Evolutionary conservation across 2,797 vertebrate genomes (phyloP).

Genomic region (Crenuchus spilurus): DNA sequence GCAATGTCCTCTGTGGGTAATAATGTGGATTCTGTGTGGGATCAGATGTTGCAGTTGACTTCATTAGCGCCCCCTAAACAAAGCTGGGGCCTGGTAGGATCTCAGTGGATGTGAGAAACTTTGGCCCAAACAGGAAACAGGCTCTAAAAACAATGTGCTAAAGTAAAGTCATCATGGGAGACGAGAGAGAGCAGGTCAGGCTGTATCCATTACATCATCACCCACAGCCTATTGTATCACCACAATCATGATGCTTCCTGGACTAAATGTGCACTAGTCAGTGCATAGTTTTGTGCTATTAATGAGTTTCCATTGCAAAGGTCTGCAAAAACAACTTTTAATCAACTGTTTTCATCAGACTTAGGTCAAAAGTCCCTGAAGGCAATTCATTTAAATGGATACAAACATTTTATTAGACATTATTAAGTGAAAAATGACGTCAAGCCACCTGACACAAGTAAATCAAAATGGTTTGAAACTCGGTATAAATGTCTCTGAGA

Average conservation of each 20-base stretch:
- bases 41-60: slow-evolving; percentile 60
- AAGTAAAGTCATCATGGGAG: slow-evolving; percentile 44
- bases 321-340: neutral
- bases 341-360: neutral
- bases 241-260: slow-evolving; percentile 28
- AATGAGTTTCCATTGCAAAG: neutral
- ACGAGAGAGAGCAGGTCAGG: slow-evolving; percentile 17
- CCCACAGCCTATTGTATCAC: slow-evolving; percentile 5
- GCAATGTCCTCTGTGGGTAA: slow-evolving; percentile 69
- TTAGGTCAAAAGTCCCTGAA: neutral
- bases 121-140: slow-evolving; percentile 70
- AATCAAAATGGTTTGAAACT: too few relatives aligned
- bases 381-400: too few relatives aligned
- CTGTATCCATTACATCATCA: slow-evolving; percentile 46
- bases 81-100: slow-evolving; percentile 47
- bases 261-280: neutral
- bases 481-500: too few relatives aligned
- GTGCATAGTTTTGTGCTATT: neutral
- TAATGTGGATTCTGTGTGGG: slow-evolving; percentile 62
- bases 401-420: too few relatives aligned
- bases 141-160: slow-evolving; percentile 64
- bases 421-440: too few relatives aligned
- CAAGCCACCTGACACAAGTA: too few relatives aligned
- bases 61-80: slow-evolving; percentile 63
- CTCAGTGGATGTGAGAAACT: slow-evolving; percentile 60